Percentiles rank a stretch among this genome's conserved stretches.
These are phyloP conservation scores for Gandaritis pyraliata DNA, from an alignment of 2,888 invertebrate species.

Conservation along the genomic window DNA sequence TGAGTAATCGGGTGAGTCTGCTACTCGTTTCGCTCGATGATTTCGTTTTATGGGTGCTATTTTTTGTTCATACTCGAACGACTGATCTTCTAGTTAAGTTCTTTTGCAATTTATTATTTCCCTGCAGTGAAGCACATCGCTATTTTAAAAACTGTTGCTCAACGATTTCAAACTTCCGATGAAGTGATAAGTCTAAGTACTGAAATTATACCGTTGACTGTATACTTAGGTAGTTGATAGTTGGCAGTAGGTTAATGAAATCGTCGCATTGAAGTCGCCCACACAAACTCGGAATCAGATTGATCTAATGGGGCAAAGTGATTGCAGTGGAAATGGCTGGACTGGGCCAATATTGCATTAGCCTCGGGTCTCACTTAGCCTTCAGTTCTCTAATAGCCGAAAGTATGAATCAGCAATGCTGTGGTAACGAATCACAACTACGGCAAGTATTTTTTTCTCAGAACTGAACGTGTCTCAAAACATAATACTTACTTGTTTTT, in stretches of 20 bases:
- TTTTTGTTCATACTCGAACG: constrained; percentile 61
- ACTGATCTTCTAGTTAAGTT: constrained; percentile 59
- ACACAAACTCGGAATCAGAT: constrained; percentile 53
- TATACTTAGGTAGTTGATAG: constrained; percentile 29
- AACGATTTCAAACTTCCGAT: constrained; percentile 34
- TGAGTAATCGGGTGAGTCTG: constrained; percentile 78
- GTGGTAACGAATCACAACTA: constrained; percentile 42
- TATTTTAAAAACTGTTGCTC: constrained; percentile 25
- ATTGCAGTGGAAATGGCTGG: constrained; percentile 60
- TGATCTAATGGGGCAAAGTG: constrained; percentile 57
- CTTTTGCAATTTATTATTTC: constrained; percentile 45
- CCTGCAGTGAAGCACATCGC: constrained; percentile 36
- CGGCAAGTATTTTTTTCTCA: constrained; percentile 47
- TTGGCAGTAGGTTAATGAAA: constrained; percentile 35
- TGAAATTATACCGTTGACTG: constrained; percentile 32
- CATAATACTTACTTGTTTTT: constrained; percentile 43
- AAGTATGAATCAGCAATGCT: constrained; percentile 66
- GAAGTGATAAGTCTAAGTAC: constrained; percentile 22
- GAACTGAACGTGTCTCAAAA: constrained; percentile 48
- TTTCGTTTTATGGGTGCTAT: constrained; percentile 67
- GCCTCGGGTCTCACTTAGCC: constrained; percentile 58
- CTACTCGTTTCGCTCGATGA: constrained; percentile 67
- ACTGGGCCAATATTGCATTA: constrained; percentile 62
- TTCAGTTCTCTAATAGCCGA: constrained; percentile 64
- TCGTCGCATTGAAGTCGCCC: constrained; percentile 43